phyloP scores from a whole-genome alignment of 2,888 invertebrate species.

The Criorhina ranunculi region DNA sequence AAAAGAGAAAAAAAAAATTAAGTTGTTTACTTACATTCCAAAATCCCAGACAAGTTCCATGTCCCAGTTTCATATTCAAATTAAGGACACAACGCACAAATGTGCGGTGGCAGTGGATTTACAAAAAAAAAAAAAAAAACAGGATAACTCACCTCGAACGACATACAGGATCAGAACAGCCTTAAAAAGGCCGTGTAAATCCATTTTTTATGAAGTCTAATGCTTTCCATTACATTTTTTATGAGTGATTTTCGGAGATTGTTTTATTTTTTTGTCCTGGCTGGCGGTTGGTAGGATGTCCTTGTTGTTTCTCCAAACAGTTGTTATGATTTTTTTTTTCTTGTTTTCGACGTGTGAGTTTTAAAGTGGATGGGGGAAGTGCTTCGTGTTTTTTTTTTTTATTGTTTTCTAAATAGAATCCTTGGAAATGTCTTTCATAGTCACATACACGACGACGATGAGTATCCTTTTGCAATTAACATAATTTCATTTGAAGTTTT shows the following conservation, averaged over 20 bases:
- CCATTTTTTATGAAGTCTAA: slow-evolving; percentile 84
- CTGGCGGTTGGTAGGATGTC: slow-evolving; percentile 16
- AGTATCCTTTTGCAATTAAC: slow-evolving; percentile 61
- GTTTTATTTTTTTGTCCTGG: slow-evolving; percentile 49
- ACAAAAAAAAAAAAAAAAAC: slow-evolving; percentile 30
- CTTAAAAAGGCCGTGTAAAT: slow-evolving; percentile 85
- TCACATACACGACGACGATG: slow-evolving; percentile 14
- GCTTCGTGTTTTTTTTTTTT: slow-evolving; percentile 21
- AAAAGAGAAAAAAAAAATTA: too few species aligned
- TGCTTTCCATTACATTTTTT: slow-evolving; percentile 85
- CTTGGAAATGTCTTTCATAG: slow-evolving; percentile 38
- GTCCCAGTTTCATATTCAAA: slow-evolving; percentile 59
- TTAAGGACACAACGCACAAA: slow-evolving; percentile 38
- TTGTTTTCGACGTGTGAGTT: background rate
- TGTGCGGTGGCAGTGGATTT: slow-evolving; percentile 14
- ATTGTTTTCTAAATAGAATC: slow-evolving; percentile 26
- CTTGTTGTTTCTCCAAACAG: slow-evolving; percentile 13
- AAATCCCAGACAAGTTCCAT: slow-evolving; percentile 48
- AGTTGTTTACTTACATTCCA: slow-evolving; percentile 59
- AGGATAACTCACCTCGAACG: slow-evolving; percentile 83
- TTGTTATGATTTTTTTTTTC: slow-evolving; percentile 4
- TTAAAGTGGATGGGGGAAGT: slow-evolving; percentile 36
- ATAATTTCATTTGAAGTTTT: slow-evolving; percentile 62
- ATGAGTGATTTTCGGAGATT: slow-evolving; percentile 75
- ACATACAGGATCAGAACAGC: slow-evolving; percentile 84